These are phyloP conservation scores for Pygmarrhopalites habei DNA, from an alignment of 1,140 invertebrate species.

Conservation along the genomic window DNA sequence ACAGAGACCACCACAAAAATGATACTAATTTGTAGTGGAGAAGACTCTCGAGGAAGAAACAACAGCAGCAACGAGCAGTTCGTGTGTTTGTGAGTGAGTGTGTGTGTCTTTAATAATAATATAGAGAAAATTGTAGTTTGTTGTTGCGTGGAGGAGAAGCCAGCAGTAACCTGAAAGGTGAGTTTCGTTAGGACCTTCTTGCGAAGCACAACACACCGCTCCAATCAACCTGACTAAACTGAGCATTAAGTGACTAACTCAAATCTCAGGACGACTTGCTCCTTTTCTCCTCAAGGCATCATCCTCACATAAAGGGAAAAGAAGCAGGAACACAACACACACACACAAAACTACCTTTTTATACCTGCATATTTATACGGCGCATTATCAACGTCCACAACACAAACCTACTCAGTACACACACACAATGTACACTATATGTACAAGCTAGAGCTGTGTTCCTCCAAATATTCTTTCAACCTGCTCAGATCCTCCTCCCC, in stretches of 20 bases:
- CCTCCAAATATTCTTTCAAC: too few relatives aligned
- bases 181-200: not conserved
- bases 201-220: constrained; percentile 3
- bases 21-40: too few relatives aligned
- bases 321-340: too few relatives aligned
- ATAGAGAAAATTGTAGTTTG: too few relatives aligned
- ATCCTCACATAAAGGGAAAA: not conserved
- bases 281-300: not conserved
- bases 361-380: constrained; percentile 4
- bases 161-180: constrained; percentile 1
- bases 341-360: not conserved
- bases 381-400: not conserved
- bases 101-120: not conserved
- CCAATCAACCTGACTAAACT: constrained; percentile 6
- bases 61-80: too few relatives aligned
- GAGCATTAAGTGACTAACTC: constrained; percentile 6
- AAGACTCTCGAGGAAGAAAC: too few relatives aligned
- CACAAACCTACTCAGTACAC: not conserved
- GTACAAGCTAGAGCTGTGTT: too few relatives aligned
- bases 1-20: too few relatives aligned
- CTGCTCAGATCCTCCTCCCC: too few relatives aligned
- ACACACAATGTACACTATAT: too few relatives aligned
- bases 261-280: not conserved
- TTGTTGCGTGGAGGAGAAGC: too few relatives aligned
- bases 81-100: constrained; percentile 1